A percentile compares a stretch with the other conserved stretches of the same genome.
Conservation (phyloP, 2,797 vertebrate genomes). For the Chrysocyon brachyurus region DNA sequence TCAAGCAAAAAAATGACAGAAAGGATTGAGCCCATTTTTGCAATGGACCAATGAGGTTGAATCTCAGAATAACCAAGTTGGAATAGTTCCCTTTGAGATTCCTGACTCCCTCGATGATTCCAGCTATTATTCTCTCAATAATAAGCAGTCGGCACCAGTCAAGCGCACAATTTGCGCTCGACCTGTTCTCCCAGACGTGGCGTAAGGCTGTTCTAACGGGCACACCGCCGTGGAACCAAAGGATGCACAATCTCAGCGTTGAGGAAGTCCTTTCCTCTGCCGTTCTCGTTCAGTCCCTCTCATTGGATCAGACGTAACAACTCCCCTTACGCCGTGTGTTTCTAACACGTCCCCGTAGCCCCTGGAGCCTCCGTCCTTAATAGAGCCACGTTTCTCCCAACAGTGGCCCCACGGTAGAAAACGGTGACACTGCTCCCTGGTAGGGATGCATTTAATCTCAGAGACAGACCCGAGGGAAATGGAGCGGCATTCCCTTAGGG, state of each 20-base stretch:
- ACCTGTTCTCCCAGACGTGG: background rate
- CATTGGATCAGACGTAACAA: background rate
- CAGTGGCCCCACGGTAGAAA: background rate
- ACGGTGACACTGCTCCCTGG: background rate
- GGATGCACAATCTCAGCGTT: too few species aligned
- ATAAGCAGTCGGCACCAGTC: background rate
- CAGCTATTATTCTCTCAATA: background rate
- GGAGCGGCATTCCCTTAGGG: too few species aligned
- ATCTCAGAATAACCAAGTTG: background rate
- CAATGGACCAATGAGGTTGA: background rate
- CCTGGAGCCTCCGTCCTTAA: background rate
- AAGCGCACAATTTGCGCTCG: background rate
- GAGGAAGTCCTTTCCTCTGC: background rate
- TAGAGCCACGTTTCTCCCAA: background rate
- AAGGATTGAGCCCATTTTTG: background rate
- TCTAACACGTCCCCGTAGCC: background rate
- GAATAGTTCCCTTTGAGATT: background rate
- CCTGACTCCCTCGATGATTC: background rate
- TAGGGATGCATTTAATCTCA: background rate
- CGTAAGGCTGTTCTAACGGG: background rate
- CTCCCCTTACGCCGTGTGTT: background rate
- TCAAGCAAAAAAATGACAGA: constrained; percentile 35
- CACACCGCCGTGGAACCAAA: background rate
- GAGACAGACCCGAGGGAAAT: background rate
- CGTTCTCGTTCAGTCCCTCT: background rate